Evolutionary conservation across 2,888 invertebrate species (phyloP), one percentile per base, ranked within the genome.

Genomic region (Clistopyga incitator): DNA sequence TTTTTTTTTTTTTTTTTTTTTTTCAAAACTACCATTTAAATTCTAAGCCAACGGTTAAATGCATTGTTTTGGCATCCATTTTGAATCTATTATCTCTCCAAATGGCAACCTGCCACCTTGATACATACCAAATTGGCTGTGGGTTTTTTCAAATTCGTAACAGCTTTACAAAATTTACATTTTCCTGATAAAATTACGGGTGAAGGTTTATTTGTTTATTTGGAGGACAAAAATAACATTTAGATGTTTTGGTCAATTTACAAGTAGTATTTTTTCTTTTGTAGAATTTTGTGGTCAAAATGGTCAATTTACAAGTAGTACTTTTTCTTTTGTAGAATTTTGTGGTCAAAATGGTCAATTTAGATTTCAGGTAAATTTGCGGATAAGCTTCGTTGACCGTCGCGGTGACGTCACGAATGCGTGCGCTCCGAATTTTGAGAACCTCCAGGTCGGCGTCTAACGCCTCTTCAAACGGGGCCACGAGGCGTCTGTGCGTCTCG

Each of bases 381-480:
- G 20, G 20, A 56, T 11, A 3, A 29, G 13, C 11, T 4, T 18
- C n/a, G 6, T 25, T 25, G 56, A 56, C 0, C 13, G 4, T 13
- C 25, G 25, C 2, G 23, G 59, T 59, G 34, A n/a, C 34, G 61
- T 34, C 34, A 61, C 34, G n/a, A 29, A 6, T 34, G 34, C 1
- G 2, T 10, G n/a, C 18, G 34, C 42, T 29, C 52, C 20, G 20
- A 23, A 61, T 34, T 67, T 72, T 23, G 65, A 20, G 18, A 29
- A 18, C 61, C 70, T 45, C 56, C 11, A 2, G 11, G 59, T 54
- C 34, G 10, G 25, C 70, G 52, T 67, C 84, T 78, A 84, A 81
- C 74, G 15, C 78, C 75, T n/a, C 56, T 74, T 78, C 74, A 75
- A 81, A 84, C 78, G 81, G 70, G 74, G 81, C 65, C 78, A 81